Evolutionary conservation across 2,888 invertebrate genomes (phyloP), one percentile per base, ranked within the genome.

Genomic region (Zygaena filipendulae): DNA sequence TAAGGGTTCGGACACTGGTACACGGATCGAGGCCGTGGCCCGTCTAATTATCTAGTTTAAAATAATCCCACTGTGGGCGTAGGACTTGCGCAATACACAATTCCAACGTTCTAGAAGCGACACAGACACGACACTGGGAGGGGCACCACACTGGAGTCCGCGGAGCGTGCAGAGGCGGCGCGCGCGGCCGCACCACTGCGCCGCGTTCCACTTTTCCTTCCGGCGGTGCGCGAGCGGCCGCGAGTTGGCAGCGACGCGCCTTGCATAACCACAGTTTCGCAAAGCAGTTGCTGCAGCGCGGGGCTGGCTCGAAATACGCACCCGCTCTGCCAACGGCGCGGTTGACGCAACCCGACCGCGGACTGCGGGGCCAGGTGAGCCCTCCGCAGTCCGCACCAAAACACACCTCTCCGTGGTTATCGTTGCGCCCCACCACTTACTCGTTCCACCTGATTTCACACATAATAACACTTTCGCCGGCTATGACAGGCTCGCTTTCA

Each of bases 211-310:
- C 77, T 79, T 77, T 75, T 77, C 74, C 77, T 75, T 77, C 75
- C 79, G 75, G 69, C 57, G 57, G 54, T 51, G 61, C 56, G 53
- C 59, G 64, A 57, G 55, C 57, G 53, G 61, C 49, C 52, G 63
- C 74, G 72, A 71, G 71, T 75, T 77, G 79, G 79, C 79, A 79
- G 67, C 71, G 69, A 64, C 68, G 54, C 64, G 67, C 69, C 77
- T 77, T 77, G 77, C 77, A 77, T 77, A 75, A 79, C 75, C 64
- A 58, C 61, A 63, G 69, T 79, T 77, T 77, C 79, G 79, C 77
- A 79, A 79, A 79, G 66, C 66, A 62, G 53, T 58, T 64, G 68
- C 57, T 70, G 77, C 72, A 74, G 70, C 66, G 60, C 56, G 59
- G 55, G 52, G 52, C 49, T 57, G 63, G 72, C 71, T 71, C 71